Conservation (phyloP, 1,140 invertebrate species). For the Apis laboriosa region DNA sequence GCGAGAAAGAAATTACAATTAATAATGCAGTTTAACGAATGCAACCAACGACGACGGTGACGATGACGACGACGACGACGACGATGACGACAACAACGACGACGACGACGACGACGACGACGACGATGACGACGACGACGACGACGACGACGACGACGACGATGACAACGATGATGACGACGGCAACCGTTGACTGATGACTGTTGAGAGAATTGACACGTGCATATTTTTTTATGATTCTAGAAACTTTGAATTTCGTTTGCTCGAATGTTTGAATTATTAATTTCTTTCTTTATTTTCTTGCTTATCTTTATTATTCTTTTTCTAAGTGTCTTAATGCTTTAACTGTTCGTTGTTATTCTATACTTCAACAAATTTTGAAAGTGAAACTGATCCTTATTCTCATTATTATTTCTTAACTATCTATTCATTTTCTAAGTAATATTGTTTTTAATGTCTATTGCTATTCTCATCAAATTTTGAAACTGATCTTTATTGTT, state of each 20-base stretch:
- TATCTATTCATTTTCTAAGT: no score
- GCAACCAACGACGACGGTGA: neutral
- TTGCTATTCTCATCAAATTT: no score
- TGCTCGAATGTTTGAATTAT: neutral
- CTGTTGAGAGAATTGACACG: neutral
- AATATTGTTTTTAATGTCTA: no score
- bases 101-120: neutral
- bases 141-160: no score
- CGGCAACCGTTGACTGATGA: neutral
- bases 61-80: neutral
- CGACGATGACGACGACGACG: neutral
- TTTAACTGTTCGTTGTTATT: neutral
- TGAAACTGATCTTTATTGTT: no score
- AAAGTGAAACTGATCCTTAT: no score
- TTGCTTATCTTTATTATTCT: neutral
- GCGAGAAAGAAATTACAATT: neutral
- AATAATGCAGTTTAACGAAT: conserved; percentile 11
- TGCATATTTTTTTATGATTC: neutral
- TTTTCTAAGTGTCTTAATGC: neutral
- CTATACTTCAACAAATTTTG: neutral
- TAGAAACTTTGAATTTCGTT: neutral
- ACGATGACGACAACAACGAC: no score
- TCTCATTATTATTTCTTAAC: no score
- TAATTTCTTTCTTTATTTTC: neutral
- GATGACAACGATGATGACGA: no score